Evolutionary conservation across 2,888 invertebrate genomes (phyloP).

Genomic region (Drosophila histrio): DNA sequence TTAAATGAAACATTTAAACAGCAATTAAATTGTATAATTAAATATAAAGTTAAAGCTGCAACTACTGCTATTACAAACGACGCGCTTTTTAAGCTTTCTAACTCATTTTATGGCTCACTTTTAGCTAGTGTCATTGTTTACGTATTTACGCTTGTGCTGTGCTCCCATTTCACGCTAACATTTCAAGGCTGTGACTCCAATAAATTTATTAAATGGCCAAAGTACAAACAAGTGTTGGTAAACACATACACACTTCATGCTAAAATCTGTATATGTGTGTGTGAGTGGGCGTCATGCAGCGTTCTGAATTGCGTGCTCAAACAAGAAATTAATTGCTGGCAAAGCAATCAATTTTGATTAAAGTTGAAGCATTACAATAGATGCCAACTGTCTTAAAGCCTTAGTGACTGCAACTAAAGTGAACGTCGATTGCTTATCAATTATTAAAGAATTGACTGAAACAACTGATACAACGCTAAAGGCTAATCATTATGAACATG

Average conservation of each 20-base stretch:
- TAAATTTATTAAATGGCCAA: conserved; percentile 75
- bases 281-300: conserved; percentile 24
- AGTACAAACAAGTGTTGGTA: conserved; percentile 53
- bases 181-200: conserved; percentile 64
- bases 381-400: conserved; percentile 47
- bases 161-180: conserved; percentile 7
- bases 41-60: background rate
- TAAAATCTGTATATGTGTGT: conserved; percentile 37
- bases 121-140: conserved; percentile 17
- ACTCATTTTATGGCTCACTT: background rate
- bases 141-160: background rate
- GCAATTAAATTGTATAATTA: background rate
- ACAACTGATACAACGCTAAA: conserved; percentile 5
- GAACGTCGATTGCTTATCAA: conserved; percentile 20
- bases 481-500: background rate
- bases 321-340: conserved; percentile 73
- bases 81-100: background rate
- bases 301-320: conserved; percentile 72
- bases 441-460: conserved; percentile 37
- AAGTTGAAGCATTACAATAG: conserved; percentile 47
- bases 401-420: background rate
- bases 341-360: conserved; percentile 76
- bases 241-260: conserved; percentile 41
- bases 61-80: background rate
- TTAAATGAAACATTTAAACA: background rate